Percentiles rank a stretch among this genome's conserved stretches.
These are phyloP conservation scores for Oscheius sp. DNA, from an alignment of 2,888 invertebrate species.

Conservation along the genomic window DNA sequence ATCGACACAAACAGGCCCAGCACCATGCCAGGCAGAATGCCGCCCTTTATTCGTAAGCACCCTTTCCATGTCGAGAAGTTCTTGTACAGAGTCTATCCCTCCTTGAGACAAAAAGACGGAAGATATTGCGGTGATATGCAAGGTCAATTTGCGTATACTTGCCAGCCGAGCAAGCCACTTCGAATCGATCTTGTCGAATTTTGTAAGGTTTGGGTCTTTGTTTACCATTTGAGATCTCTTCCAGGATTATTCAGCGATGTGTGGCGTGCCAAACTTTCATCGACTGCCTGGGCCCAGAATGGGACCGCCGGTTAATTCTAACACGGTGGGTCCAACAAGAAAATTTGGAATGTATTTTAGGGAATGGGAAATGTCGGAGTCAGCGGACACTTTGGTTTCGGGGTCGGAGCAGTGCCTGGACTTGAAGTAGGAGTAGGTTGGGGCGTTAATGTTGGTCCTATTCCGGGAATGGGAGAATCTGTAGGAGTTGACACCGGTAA, in stretches of 20 bases:
- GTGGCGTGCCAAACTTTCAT: slow-evolving; percentile 63
- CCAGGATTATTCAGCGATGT: slow-evolving; percentile 64
- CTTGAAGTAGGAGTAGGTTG: slow-evolving; percentile 61
- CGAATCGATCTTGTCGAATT: slow-evolving; percentile 66
- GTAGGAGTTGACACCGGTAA: slow-evolving; percentile 62
- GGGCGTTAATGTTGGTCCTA: slow-evolving; percentile 68
- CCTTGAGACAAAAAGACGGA: slow-evolving; percentile 50
- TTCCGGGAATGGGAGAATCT: slow-evolving; percentile 64
- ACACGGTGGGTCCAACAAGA: slow-evolving; percentile 34
- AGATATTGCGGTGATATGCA: slow-evolving; percentile 60
- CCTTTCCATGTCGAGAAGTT: background rate
- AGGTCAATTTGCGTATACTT: slow-evolving; percentile 63
- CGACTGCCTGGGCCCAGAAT: slow-evolving; percentile 63
- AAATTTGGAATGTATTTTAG: background rate
- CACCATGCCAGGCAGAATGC: slow-evolving; percentile 23
- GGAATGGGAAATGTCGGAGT: slow-evolving; percentile 59
- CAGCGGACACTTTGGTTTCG: slow-evolving; percentile 62
- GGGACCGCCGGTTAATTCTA: slow-evolving; percentile 55
- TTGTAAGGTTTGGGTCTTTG: slow-evolving; percentile 54
- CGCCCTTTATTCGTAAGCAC: slow-evolving; percentile 30
- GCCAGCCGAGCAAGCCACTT: slow-evolving; percentile 65
- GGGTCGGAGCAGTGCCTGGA: slow-evolving; percentile 63
- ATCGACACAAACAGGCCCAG: slow-evolving; percentile 34
- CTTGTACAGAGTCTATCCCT: slow-evolving; percentile 45
- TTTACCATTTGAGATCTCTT: background rate